Conservation (phyloP, 2,888 invertebrate genomes). For the Cerastis leucographa region DNA sequence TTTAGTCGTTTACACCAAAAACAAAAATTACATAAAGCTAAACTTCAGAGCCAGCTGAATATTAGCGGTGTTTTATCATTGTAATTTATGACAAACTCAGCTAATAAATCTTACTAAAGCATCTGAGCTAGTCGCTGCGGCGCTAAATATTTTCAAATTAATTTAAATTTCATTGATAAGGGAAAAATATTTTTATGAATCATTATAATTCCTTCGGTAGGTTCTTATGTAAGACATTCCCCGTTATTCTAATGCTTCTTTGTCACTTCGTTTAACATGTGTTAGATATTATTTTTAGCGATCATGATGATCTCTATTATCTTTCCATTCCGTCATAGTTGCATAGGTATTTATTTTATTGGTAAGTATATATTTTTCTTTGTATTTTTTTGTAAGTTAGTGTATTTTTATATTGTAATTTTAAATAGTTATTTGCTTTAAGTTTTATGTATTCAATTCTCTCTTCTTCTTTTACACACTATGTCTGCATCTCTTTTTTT, state of each 20-base stretch:
- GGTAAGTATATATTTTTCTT: too few species aligned
- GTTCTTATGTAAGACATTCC: neutral
- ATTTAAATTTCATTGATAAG: conserved; percentile 37
- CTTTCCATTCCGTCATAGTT: too few species aligned
- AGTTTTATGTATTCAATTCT: too few species aligned
- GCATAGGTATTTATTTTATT: too few species aligned
- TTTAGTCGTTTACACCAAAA: conserved; percentile 7
- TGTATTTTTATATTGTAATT: too few species aligned
- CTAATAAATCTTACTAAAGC: conserved; percentile 45
- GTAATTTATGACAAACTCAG: conserved; percentile 53
- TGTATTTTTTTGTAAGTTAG: too few species aligned
- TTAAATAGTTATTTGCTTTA: too few species aligned
- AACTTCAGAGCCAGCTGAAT: conserved; percentile 5
- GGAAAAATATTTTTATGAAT: conserved; percentile 2
- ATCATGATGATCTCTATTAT: too few species aligned
- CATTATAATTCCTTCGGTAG: neutral
- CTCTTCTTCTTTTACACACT: too few species aligned
- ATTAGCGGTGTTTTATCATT: conserved; percentile 33
- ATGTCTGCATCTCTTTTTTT: too few species aligned
- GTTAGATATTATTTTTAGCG: neutral
- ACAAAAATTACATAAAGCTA: neutral
- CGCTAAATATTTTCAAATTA: conserved; percentile 44
- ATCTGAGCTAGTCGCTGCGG: conserved; percentile 27
- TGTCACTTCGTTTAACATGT: neutral
- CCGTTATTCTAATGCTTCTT: neutral